Conservation (phyloP, 2,888 invertebrate genomes). For the Craniophora ligustri region DNA sequence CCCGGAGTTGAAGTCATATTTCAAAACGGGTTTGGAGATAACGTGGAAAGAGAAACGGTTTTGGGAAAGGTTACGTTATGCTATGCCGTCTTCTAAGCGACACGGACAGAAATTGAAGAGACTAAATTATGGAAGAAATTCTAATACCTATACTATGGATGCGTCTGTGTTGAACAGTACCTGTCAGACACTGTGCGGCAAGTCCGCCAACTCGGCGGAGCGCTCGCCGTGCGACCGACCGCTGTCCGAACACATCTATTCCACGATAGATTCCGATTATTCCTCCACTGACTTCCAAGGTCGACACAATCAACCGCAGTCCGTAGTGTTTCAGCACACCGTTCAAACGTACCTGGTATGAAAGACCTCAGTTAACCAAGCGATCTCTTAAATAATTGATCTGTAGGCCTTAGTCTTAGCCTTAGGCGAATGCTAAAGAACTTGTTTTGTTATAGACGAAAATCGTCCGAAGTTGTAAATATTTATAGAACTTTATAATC, state of each 20-base stretch:
- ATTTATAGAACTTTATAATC: conserved; percentile 74
- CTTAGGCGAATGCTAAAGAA: conserved; percentile 72
- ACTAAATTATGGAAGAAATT: conserved; percentile 93
- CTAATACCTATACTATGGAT: conserved; percentile 95
- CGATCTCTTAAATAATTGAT: conserved; percentile 78
- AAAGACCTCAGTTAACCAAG: conserved; percentile 64
- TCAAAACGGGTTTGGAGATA: conserved; percentile 95
- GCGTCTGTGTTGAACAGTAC: conserved; percentile 89
- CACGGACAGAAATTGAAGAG: conserved; percentile 87
- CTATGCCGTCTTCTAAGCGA: conserved; percentile 94
- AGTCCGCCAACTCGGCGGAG: conserved; percentile 86
- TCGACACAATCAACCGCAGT: conserved; percentile 79
- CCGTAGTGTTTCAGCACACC: conserved; percentile 84
- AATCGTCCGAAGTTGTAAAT: conserved; percentile 81
- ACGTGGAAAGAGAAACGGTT: conserved; percentile 97
- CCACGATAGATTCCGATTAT: conserved; percentile 96
- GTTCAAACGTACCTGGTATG: conserved; percentile 86
- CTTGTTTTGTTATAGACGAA: conserved; percentile 77
- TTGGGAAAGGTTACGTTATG: conserved; percentile 97
- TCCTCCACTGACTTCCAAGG: conserved; percentile 89
- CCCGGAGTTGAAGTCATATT: conserved; percentile 95
- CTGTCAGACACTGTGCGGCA: conserved; percentile 89
- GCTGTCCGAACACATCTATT: conserved; percentile 96
- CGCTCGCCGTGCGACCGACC: conserved; percentile 91
- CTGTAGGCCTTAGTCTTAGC: conserved; percentile 75